Percentiles rank a stretch among this genome's conserved stretches.
Conservation (phyloP, 2,888 invertebrate genomes). For the Aspidiotus rigidus region DNA sequence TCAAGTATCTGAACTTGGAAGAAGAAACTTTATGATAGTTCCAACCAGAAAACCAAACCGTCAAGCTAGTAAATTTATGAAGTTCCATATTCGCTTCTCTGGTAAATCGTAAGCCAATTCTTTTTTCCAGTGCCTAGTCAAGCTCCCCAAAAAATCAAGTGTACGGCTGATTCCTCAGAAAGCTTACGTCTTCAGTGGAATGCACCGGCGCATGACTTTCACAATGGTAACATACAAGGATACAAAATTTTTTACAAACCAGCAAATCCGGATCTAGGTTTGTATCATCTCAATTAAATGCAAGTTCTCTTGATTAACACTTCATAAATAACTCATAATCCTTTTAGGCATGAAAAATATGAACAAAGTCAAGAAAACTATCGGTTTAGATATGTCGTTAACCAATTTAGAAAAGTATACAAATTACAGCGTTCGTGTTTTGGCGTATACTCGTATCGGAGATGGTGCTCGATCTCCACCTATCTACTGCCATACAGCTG, state of each 20-base stretch:
- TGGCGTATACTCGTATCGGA: constrained; percentile 76
- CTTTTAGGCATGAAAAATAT: constrained; percentile 35
- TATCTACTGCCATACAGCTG: constrained; percentile 71
- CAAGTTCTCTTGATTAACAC: background rate
- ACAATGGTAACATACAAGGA: constrained; percentile 63
- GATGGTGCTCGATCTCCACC: constrained; percentile 70
- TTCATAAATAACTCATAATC: background rate
- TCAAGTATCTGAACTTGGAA: background rate
- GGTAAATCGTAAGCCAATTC: too few relatives aligned
- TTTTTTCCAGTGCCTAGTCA: constrained; percentile 56
- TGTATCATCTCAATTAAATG: background rate
- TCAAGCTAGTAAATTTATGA: too few relatives aligned
- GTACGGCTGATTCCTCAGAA: constrained; percentile 59
- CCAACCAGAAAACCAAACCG: too few relatives aligned
- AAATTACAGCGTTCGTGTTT: constrained; percentile 76
- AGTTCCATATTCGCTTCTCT: background rate
- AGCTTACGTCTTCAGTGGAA: constrained; percentile 64
- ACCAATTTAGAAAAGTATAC: constrained; percentile 61
- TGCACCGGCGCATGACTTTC: constrained; percentile 53
- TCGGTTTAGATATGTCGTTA: constrained; percentile 57
- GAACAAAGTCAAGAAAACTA: constrained; percentile 62
- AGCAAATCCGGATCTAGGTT: constrained; percentile 39
- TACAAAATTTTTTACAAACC: constrained; percentile 70
- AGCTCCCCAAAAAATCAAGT: constrained; percentile 56
- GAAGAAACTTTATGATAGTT: too few relatives aligned